phyloP scores from a whole-genome alignment of 2,888 invertebrate genomes.

The Stenodema calcarata region DNA sequence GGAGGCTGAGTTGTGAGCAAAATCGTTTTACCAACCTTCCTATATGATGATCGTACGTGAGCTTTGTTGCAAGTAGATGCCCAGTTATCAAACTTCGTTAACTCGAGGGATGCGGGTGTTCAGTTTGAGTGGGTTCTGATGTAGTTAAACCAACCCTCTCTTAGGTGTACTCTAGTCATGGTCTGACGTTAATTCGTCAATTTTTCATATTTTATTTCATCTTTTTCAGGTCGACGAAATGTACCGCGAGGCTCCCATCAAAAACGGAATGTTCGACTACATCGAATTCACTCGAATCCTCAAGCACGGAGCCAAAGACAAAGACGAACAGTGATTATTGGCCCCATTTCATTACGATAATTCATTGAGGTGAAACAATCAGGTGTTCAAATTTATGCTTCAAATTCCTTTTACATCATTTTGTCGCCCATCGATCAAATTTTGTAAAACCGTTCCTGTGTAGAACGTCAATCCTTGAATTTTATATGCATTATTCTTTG shows the following conservation, averaged over 20 bases:
- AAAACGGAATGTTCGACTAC: slow-evolving; percentile 91
- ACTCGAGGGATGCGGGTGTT: no score
- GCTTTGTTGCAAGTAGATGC: no score
- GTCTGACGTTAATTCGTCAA: no score
- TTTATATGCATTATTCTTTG: not conserved
- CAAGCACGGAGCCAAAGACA: slow-evolving; percentile 98
- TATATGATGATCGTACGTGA: no score
- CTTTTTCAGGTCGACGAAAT: slow-evolving; percentile 84
- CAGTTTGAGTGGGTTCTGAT: no score
- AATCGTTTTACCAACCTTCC: no score
- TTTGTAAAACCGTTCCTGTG: not conserved
- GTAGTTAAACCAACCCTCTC: no score
- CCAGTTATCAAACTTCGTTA: no score
- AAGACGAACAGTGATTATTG: slow-evolving; percentile 91
- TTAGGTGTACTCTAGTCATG: no score
- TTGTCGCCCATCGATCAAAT: not conserved
- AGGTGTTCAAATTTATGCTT: not conserved
- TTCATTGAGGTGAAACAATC: not conserved
- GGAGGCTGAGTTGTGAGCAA: no score
- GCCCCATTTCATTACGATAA: not conserved
- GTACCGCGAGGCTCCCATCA: slow-evolving; percentile 98
- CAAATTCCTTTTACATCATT: not conserved
- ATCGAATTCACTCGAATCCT: slow-evolving; percentile 98
- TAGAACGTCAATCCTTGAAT: not conserved
- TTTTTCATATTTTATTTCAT: no score